Evolutionary conservation across 2,888 invertebrate genomes (phyloP), one percentile per base, ranked within the genome.

Genomic region (Pollenia angustigena): DNA sequence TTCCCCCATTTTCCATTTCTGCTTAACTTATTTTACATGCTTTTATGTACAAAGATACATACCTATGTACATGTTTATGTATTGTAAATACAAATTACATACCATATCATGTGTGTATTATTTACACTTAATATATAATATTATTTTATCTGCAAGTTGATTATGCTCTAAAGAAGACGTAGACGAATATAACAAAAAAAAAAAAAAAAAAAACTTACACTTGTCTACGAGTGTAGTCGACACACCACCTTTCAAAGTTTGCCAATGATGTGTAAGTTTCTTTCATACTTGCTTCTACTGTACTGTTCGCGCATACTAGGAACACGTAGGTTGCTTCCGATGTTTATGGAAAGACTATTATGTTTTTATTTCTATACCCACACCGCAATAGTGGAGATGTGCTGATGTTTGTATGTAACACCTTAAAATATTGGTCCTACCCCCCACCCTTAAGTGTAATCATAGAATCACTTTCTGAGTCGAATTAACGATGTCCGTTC

Each of bases 221-320:
- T 68, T 81, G 72, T 50, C 68, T 72, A 60, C 68, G 44, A 81
- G 56, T 81, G 60, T 66, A 46, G 12, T 4, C 69, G 62, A 62
- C 78, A 69, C 68, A 69, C 68, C 72, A 69, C 72, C 72, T 74
- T 81, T 66, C 32, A n/a, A 72, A 56, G 14, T 16, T 75, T 81
- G 75, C 68, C 76, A 78, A 76, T 76, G 60, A 54, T 69, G 32
- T 54, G 18, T 44, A 68, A 23, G 74, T 74, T 54, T 48, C 42
- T 14, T 12, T 52, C 50, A 48, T 64, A 60, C 23, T 69, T 64
- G 56, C 9, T 14, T 18, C 16, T 4, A 12, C 56, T 46, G 12
- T 14, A 42, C 44, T 56, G 23, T 71, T 56, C 44, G 40, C 44
- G 64, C 64, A 56, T 56, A 46, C 56, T 56, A 18, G 42, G 14